These are phyloP conservation scores for Nephrotoma flavescens DNA, from an alignment of 2,888 invertebrate genomes.

Conservation along the genomic window DNA sequence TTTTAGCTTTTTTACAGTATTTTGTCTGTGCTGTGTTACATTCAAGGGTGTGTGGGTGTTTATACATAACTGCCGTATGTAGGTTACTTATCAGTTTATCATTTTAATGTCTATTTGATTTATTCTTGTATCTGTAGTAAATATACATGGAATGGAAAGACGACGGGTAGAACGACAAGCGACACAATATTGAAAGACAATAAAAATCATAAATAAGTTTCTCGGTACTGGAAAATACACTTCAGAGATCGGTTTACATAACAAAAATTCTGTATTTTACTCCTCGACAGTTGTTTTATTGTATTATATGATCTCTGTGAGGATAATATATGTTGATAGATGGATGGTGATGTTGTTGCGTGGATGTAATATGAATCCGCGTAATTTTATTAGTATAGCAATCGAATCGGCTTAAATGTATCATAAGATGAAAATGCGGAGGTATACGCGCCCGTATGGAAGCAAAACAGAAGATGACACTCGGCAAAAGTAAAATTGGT, in stretches of 20 bases:
- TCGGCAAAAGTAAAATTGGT: not conserved
- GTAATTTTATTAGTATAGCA: not conserved
- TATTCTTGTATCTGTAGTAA: not conserved
- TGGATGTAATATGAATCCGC: not conserved
- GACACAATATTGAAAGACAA: not conserved
- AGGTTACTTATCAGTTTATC: not conserved
- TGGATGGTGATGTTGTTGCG: not conserved
- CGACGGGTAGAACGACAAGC: not conserved
- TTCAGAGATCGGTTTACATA: not conserved
- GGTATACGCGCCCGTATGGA: not conserved
- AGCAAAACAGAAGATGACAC: not conserved
- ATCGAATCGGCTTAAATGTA: not conserved
- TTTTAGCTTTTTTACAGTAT: not conserved
- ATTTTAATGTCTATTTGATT: not conserved
- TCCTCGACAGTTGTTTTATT: not conserved
- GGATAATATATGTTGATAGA: not conserved
- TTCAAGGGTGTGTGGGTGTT: not conserved
- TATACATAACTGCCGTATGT: not conserved
- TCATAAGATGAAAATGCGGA: not conserved
- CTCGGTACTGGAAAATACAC: not conserved
- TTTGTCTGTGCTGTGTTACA: not conserved
- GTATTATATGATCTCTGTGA: not conserved
- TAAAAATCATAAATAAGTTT: not conserved
- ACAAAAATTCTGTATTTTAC: not conserved
- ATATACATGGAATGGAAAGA: not conserved